Evolutionary conservation across 2,113 vertebrate genomes (phyloP), one percentile per base, ranked within the genome.

Genomic region (Brachyistius frenatus): DNA sequence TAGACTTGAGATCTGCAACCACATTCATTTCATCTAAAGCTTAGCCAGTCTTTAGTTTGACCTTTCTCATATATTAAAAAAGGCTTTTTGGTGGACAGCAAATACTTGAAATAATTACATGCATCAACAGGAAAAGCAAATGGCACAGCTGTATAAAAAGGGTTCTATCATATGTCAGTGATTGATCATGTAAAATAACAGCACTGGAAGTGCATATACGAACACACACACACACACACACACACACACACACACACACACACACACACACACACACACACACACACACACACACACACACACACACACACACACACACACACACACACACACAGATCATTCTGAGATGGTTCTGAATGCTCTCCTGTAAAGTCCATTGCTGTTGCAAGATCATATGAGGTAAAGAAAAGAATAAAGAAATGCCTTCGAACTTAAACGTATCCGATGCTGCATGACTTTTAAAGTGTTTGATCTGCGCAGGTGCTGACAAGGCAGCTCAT

Each of bases 71-170:
- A 33, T n/a, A 50, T 37, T 70, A 49, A 55, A 49, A 87, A 68
- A 46, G 50, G 32, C 57, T 56, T 46, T 67, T 67, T 50, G 39
- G n/a, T 46, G 73, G 65, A 66, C 52, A 67, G n/a, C 70, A 66
- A 23, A 80, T 69, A 37, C 41, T 70, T 80, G 30, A 73, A 88
- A 88, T 73, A 78, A 78, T 32, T 69, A 56, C 71, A 61, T 72
- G 61, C 68, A 53, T 72, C 69, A 69, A 64, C 71, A 82, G 62
- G 72, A 91, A 89, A 83, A 87, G 77, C 73, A 87, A 86, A 78
- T 62, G 53, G 70, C 74, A 82, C 10, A 71, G 83, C 53, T 76
- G 46, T 49, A 75, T 58, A 35, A 74, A 86, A 55, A 52, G 55
- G 41, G 78, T 86, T 73, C 72, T 73, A 61, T 71, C 52, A 52